A percentile compares a stretch with the other conserved stretches of the same genome.
Evolutionary conservation across 2,888 invertebrate species (phyloP).

Genomic region (Fragum sueziense): DNA sequence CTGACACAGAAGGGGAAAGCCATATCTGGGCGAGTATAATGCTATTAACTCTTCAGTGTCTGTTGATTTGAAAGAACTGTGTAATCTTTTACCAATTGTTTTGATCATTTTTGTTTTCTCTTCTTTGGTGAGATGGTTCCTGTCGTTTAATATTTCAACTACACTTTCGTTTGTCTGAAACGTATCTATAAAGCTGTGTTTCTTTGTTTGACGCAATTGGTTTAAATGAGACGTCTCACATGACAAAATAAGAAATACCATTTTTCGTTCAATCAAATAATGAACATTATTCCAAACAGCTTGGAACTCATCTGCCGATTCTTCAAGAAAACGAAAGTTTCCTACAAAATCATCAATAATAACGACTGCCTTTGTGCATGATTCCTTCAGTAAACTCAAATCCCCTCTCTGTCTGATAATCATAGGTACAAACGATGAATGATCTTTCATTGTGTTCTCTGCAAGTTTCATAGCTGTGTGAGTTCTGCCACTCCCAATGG

Average conservation of each 20-base stretch:
- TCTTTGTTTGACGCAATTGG: background rate
- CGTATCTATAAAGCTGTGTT: background rate
- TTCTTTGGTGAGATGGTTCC: constrained; percentile 23
- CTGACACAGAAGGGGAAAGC: constrained; percentile 24
- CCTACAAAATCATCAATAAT: constrained; percentile 50
- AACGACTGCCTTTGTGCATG: constrained; percentile 24
- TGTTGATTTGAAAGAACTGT: constrained; percentile 7
- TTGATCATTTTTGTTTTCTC: constrained; percentile 23
- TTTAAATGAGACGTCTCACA: constrained; percentile 18
- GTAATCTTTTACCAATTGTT: constrained; percentile 4
- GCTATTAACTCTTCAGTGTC: background rate
- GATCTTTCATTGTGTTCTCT: constrained; percentile 4
- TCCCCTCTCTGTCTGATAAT: constrained; percentile 26
- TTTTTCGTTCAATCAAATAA: constrained; percentile 23
- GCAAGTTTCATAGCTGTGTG: constrained; percentile 43
- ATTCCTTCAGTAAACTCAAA: constrained; percentile 20
- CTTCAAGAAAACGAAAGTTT: background rate
- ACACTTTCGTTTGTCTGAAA: constrained; percentile 16
- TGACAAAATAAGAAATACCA: constrained; percentile 44
- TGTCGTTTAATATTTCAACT: constrained; percentile 37
- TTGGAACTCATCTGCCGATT: constrained; percentile 23
- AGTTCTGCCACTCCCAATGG: constrained; percentile 46
- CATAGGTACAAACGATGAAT: constrained; percentile 27
- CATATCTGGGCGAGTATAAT: background rate
- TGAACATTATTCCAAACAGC: constrained; percentile 6